Percentiles rank a stretch among this genome's conserved stretches.
phyloP scores from a whole-genome alignment of 2,888 invertebrate species.

The Tachina fera region DNA sequence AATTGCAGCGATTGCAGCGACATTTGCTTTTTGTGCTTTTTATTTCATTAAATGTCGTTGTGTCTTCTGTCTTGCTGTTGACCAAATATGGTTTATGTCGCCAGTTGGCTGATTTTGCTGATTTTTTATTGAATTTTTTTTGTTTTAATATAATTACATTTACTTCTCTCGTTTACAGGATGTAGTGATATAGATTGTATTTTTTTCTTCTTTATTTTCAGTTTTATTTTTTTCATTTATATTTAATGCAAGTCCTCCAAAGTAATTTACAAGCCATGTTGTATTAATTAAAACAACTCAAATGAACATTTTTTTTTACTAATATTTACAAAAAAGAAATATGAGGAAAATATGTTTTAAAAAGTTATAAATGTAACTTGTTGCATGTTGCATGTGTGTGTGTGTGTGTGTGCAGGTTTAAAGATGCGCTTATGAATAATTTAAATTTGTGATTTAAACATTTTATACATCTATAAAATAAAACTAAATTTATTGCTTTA shows the following conservation, averaged over 20 bases:
- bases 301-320: conserved; percentile 13
- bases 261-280: conserved; percentile 54
- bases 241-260: conserved; percentile 59
- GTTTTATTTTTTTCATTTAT: conserved; percentile 29
- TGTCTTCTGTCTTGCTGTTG: conserved; percentile 56
- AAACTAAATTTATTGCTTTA: background rate
- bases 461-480: background rate
- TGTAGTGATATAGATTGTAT: conserved; percentile 26
- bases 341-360: background rate
- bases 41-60: conserved; percentile 62
- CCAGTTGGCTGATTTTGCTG: conserved; percentile 64
- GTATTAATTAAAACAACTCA: conserved; percentile 63
- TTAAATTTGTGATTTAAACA: conserved; percentile 25
- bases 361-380: conserved; percentile 35
- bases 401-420: conserved; percentile 6
- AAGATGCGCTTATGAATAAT: conserved; percentile 62
- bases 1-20: conserved; percentile 48
- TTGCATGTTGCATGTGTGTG: conserved; percentile 49
- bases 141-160: conserved; percentile 60
- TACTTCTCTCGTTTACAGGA: conserved; percentile 52
- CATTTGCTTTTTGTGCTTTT: conserved; percentile 36
- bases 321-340: conserved; percentile 27
- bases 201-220: background rate
- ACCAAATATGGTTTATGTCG: conserved; percentile 72
- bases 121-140: background rate